Conservation (phyloP, 2,113 vertebrate genomes). For the Micromys minutus region DNA sequence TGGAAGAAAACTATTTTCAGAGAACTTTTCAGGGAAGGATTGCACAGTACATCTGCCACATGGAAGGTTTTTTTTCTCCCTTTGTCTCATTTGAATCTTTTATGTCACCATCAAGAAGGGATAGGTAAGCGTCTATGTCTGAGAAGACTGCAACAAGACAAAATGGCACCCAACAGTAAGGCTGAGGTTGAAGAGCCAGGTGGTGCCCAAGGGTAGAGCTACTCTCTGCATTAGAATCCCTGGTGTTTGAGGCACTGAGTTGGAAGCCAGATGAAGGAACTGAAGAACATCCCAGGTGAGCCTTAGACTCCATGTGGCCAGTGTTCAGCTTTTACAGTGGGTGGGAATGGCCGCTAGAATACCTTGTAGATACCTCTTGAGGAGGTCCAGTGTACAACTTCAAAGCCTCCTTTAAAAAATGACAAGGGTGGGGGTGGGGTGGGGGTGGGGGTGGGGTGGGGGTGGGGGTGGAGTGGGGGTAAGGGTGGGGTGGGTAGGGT, state of each 20-base stretch:
- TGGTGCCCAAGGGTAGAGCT: not conserved
- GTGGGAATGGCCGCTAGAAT: not conserved
- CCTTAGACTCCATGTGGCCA: not conserved
- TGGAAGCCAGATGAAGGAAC: not conserved
- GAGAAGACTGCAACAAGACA: not conserved
- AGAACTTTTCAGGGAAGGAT: not conserved
- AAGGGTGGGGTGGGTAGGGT: too few species aligned
- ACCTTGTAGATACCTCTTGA: not conserved
- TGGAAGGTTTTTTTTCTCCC: not conserved
- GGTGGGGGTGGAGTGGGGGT: too few species aligned
- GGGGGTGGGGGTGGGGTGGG: too few species aligned
- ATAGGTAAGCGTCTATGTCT: not conserved
- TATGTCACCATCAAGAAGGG: not conserved
- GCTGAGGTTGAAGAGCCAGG: not conserved
- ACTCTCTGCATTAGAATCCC: not conserved
- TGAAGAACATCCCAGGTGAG: not conserved
- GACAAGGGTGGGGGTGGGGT: not conserved
- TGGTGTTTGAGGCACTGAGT: not conserved
- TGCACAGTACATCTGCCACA: not conserved
- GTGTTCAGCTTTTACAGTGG: not conserved
- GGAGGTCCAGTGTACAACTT: not conserved
- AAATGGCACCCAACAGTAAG: not conserved
- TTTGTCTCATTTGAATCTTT: not conserved
- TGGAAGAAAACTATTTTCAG: constrained; percentile 17
- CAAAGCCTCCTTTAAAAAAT: not conserved